Evolutionary conservation across 2,888 invertebrate genomes (phyloP), one percentile per base, ranked within the genome.

Genomic region (Aspidiotus rigidus): DNA sequence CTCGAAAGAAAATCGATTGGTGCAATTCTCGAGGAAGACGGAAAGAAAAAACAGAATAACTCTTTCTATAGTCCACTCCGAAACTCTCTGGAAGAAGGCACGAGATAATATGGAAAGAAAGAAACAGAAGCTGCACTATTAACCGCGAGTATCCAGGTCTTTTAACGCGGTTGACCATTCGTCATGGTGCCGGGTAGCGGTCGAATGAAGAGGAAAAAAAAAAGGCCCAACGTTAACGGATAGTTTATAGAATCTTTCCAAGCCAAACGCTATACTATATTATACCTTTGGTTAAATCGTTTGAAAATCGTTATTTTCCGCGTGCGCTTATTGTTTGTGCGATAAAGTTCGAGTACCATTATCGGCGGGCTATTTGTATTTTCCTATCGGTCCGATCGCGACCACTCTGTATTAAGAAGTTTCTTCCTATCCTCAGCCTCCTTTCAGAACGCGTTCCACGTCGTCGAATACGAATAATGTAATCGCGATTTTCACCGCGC

Each of bases 251-350:
- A 49, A 28, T 49, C 2, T 49, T 49, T 49, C 49, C 49, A 6
- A n/a, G 11, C 49, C 49, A 39, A 63, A 49, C 39, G 2, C 39
- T 17, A 13, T 16, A n/a, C 10, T 15, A 59, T 59, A 10, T 41
- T 59, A 10, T 41, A 16, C 42, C 17, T 42, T n/a, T 60, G 13
- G n/a, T 40, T 49, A 63, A 63, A 55, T 39, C 54, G 55, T 13
- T 41, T 15, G 49, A 64, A 64, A 64, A 64, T 64, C 39, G 64
- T 39, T 55, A 49, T 64, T 64, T 64, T 64, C 64, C 64, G 64
- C 64, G 64, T 64, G 64, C 39, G 15, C 39, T 54, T 28, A 64
- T 64, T 64, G 55, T 64, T 49, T 49, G 49, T 49, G 28, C 28
- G 49, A 49, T 49, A 49, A 49, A 49, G 49, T 49, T 49, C 49